Conservation (phyloP, 2,113 vertebrate species). For the Chlamydotis undulata region DNA sequence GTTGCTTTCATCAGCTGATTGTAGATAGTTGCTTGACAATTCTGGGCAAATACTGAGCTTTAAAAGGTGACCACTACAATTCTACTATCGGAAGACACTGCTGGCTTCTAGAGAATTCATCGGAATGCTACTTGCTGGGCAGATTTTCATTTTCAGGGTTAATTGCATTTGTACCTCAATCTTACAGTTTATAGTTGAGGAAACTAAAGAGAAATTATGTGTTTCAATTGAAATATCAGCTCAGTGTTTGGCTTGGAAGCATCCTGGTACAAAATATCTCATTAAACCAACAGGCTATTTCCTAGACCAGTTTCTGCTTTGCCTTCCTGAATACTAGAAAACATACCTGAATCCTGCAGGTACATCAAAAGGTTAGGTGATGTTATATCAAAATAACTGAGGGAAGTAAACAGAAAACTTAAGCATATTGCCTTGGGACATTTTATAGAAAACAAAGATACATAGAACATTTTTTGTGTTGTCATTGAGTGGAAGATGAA, state of each 20-base stretch:
- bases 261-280: background rate
- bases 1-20: background rate
- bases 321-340: background rate
- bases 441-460: background rate
- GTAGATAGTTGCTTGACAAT: background rate
- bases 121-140: background rate
- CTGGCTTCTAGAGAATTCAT: background rate
- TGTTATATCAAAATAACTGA: background rate
- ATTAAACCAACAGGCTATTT: background rate
- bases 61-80: background rate
- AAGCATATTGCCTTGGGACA: rapidly evolving
- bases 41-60: background rate
- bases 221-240: background rate
- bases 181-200: background rate
- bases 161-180: background rate
- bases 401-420: background rate
- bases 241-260: background rate
- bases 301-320: background rate
- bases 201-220: background rate
- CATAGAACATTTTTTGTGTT: background rate
- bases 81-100: background rate
- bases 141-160: background rate
- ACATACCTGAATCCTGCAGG: background rate
- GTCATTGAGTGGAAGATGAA: background rate
- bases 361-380: background rate